Conservation (phyloP, 2,113 vertebrate species). For the Cynoglossus semilaevis region DNA sequence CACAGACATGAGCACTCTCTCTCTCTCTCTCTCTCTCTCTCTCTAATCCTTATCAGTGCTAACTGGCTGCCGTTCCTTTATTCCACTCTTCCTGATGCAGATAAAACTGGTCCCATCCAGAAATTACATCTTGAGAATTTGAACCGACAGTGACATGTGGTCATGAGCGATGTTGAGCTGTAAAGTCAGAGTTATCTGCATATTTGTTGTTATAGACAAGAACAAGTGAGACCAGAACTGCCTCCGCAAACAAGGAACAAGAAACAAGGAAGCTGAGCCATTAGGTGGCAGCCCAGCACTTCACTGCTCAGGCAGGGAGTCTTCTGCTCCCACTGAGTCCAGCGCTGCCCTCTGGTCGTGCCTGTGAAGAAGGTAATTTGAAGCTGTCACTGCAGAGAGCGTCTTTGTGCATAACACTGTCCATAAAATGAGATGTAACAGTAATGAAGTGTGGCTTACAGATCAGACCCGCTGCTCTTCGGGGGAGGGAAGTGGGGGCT, state of each 20-base stretch:
- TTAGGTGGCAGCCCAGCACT: slow-evolving; percentile 66
- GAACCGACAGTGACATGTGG: background rate
- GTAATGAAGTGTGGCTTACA: slow-evolving; percentile 56
- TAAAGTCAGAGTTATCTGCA: no score
- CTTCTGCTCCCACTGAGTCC: slow-evolving; percentile 9
- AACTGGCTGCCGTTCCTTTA: slow-evolving; percentile 23
- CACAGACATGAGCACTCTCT: slow-evolving; percentile 24
- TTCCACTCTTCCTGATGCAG: slow-evolving; percentile 35
- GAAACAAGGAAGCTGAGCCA: slow-evolving; percentile 35
- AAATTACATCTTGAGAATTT: slow-evolving; percentile 20
- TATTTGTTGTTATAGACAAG: no score
- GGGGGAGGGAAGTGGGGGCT: slow-evolving; percentile 1
- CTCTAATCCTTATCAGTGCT: slow-evolving; percentile 26
- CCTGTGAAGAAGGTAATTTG: slow-evolving; percentile 19
- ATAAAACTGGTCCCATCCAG: slow-evolving; percentile 24
- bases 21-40: slow-evolving; percentile 17
- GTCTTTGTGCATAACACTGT: slow-evolving; percentile 28
- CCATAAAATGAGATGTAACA: slow-evolving; percentile 51
- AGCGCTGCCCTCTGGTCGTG: slow-evolving; percentile 19
- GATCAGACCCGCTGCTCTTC: slow-evolving; percentile 37
- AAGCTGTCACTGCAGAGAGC: slow-evolving; percentile 6
- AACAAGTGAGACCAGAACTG: no score
- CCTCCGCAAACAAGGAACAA: no score
- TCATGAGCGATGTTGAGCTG: no score
- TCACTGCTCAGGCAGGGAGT: slow-evolving; percentile 13